Base-by-base conservation (phyloP, 2,113 vertebrate species). In the Bettongia penicillata region DNA sequence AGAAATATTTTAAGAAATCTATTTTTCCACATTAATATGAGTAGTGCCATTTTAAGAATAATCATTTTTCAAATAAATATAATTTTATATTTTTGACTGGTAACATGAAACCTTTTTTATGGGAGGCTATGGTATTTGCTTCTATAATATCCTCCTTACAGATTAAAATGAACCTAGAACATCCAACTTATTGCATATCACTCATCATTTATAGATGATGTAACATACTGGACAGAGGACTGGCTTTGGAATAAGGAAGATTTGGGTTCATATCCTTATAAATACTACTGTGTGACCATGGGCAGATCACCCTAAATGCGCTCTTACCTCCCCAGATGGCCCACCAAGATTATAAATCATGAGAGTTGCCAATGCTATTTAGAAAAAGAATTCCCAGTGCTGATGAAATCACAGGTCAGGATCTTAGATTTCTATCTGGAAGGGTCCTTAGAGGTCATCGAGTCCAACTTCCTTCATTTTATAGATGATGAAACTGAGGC, bases 41-140 rank as follows among this genome's bases (percentile, higher is more conserved):
- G 93, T 31, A 91, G 90, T 49, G n/a, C 6, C 68, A 84, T 90
- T 95, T 57, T 91, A 26, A 61, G 92, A 47, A 53, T n/a, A 12
- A 94, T 51, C 26, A 89, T 77, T 91, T 37, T 0, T 84, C n/a
- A 84, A 52, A 89, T 97, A 91, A 68, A 43, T 89, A 14, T 55
- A 91, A 91, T 90, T 94, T 92, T 53, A 89, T 96, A 84, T 93
- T 96, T 94, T 55, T 95, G 43, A 49, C 89, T 94, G 77, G 90
- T 14, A 24, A 77, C 91, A 1, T 92, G 43, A 96, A 89, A 97
- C 49, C 28, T 94, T 95, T 95, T 91, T 77, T 91, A 68, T 68
- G 89, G 24, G 47, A 95, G 19, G 51, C 26, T 95, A 51, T 91
- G 10, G 6, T 93, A 77, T 89, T 55, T 68, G 91, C 95, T 47